Percentiles rank a stretch among this genome's conserved stretches.
phyloP scores from a whole-genome alignment of 1,140 invertebrate genomes.

The Linepithema humile region DNA sequence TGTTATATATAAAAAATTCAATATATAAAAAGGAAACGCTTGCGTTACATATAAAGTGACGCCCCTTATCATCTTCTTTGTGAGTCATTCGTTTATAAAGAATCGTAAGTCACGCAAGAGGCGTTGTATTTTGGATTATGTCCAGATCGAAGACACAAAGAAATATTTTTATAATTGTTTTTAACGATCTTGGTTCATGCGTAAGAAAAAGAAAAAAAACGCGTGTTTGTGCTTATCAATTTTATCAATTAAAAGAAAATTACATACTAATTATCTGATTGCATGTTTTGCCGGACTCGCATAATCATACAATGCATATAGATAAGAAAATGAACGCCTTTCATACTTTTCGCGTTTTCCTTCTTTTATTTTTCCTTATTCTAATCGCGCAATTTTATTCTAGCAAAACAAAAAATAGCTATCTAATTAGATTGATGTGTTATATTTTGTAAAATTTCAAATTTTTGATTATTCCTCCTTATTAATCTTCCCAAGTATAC shows the following conservation, averaged over 20 bases:
- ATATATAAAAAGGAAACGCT: neutral
- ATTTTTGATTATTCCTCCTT: no score
- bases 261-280: neutral
- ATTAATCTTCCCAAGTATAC: no score
- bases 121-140: slow-evolving; percentile 1
- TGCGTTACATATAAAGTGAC: neutral
- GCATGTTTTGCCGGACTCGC: neutral
- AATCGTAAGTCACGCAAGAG: slow-evolving; percentile 24
- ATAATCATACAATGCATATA: neutral
- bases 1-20: no score
- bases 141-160: neutral
- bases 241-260: neutral
- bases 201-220: neutral
- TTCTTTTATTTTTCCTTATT: no score
- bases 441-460: no score
- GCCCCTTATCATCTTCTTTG: neutral
- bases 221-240: neutral
- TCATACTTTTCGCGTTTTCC: neutral
- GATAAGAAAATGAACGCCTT: no score
- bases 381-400: no score
- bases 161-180: neutral
- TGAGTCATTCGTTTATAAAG: slow-evolving; percentile 35
- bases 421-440: no score
- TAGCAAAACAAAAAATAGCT: no score
- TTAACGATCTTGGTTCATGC: neutral